Base-by-base conservation (phyloP, 2,113 vertebrate genomes). In the Edolisoma coerulescens region DNA sequence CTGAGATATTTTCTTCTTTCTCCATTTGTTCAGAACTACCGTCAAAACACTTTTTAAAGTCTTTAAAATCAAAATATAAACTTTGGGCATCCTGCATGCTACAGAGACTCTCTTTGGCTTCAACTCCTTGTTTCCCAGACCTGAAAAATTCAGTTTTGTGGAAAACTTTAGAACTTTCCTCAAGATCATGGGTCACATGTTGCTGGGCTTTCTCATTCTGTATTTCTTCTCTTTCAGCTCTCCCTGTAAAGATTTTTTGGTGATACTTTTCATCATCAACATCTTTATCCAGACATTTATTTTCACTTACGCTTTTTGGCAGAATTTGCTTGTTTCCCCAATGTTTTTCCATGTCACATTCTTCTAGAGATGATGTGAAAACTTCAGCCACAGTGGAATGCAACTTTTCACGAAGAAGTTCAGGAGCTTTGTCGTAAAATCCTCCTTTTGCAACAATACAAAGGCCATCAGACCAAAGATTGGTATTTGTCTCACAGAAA, bases 261-360 rank as follows among this genome's bases (percentile, higher is more conserved):
- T 64, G 8, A 57, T 37, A 74, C 5, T 59, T 63, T 22, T 26
- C 45, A 63, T 44, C 35, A 52, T 63, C 73, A 70, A 47, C 15
- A 87, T 93, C 28, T 76, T 92, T 63, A 76, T 39, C 90, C 33
- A 97, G 85, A 64, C 11, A 84, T 68, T 60, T 35, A 13, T 97
- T 98, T 87, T 98, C 96, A 67, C 59, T 64, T 65, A 27, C 1
- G 53, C 57, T 80, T 90, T 87, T 82, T 86, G 85, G 63, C 30
- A 97, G 65, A 64, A 97, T 81, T 65, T 96, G 42, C 22, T 86
- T 80, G 4, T 82, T 87, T 96, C 93, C 80, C 87, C 97, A 59
- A 47, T 41, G 18, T 8, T 64, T 90, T 82, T 90, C 87, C 37
- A 97, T 8, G 3, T 54, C 50, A 32, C 78, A 61, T 49, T 91